Percentiles rank a stretch among this genome's conserved stretches.
phyloP scores from a whole-genome alignment of 1,140 invertebrate species.

The Cydia strobilella region DNA sequence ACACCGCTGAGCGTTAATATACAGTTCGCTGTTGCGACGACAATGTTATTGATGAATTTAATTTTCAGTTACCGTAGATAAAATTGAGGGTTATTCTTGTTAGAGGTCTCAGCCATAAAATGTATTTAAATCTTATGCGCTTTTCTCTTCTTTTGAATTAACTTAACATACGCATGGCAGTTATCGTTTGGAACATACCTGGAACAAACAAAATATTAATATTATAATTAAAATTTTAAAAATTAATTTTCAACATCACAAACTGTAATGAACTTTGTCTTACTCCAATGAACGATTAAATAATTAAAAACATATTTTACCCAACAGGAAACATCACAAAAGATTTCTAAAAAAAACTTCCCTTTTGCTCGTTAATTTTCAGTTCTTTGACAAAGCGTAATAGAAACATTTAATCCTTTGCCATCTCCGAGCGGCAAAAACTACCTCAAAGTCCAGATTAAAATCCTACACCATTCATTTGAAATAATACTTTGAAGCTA shows the following conservation, averaged over 20 bases:
- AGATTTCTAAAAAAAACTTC: slow-evolving; percentile 14
- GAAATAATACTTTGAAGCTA: slow-evolving; percentile 41
- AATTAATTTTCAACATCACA: too few relatives aligned
- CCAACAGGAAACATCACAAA: background rate
- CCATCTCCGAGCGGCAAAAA: slow-evolving; percentile 56
- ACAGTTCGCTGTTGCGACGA: slow-evolving; percentile 10
- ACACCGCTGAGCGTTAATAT: background rate
- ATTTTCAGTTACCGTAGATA: slow-evolving; percentile 8
- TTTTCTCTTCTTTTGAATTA: background rate
- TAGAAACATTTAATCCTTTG: slow-evolving; percentile 65
- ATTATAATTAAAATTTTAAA: too few relatives aligned
- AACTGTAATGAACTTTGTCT: background rate
- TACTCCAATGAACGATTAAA: background rate
- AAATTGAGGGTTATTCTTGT: background rate
- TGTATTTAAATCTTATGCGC: background rate
- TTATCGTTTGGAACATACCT: background rate
- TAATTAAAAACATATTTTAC: background rate
- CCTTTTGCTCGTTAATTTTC: slow-evolving; percentile 7
- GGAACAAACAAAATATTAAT: background rate
- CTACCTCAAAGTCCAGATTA: slow-evolving; percentile 54
- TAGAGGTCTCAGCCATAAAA: background rate
- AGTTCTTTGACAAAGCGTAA: slow-evolving; percentile 47
- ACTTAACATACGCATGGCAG: background rate
- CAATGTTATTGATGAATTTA: slow-evolving; percentile 18
- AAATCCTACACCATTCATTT: slow-evolving; percentile 41